phyloP scores from a whole-genome alignment of 1,140 invertebrate species.

The Drosophila truncata region DNA sequence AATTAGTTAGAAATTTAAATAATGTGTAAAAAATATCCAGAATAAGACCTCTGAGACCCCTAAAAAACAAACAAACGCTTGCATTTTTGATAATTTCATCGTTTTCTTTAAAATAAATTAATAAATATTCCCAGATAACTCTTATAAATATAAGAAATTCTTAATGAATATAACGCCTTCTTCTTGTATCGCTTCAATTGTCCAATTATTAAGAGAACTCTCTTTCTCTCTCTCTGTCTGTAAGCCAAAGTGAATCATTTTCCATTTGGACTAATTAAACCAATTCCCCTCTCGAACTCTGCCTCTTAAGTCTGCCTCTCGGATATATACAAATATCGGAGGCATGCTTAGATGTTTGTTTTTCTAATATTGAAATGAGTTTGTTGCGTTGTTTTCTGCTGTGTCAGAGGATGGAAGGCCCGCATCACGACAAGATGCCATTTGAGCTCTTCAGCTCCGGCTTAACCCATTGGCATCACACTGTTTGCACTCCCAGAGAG shows the following conservation, averaged over 20 bases:
- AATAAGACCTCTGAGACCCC: not conserved
- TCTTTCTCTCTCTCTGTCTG: not conserved
- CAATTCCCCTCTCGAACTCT: slow-evolving; percentile 5
- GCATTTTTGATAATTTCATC: not conserved
- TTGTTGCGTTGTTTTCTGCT: slow-evolving; percentile 36
- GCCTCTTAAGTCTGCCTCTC: not conserved
- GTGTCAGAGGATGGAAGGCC: slow-evolving; percentile 22
- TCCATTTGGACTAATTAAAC: slow-evolving; percentile 55
- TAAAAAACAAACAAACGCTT: not conserved
- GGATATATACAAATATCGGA: not conserved
- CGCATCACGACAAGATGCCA: slow-evolving; percentile 51
- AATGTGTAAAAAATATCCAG: not conserved
- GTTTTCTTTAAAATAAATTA: not conserved
- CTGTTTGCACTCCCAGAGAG: slow-evolving; percentile 18
- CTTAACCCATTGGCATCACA: slow-evolving; percentile 26
- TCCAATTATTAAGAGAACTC: slow-evolving; percentile 16
- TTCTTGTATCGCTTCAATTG: not conserved
- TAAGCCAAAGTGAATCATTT: slow-evolving; percentile 31
- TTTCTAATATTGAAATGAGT: slow-evolving; percentile 67
- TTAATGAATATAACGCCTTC: not conserved
- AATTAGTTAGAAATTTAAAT: not conserved
- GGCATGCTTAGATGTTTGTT: slow-evolving; percentile 11
- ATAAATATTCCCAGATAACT: not conserved
- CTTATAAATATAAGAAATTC: no score
- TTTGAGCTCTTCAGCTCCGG: slow-evolving; percentile 39